A percentile compares a stretch with the other conserved stretches of the same genome.
These are phyloP conservation scores for Galaxias olidus DNA, from an alignment of 2,797 vertebrate species.

Conservation along the genomic window DNA sequence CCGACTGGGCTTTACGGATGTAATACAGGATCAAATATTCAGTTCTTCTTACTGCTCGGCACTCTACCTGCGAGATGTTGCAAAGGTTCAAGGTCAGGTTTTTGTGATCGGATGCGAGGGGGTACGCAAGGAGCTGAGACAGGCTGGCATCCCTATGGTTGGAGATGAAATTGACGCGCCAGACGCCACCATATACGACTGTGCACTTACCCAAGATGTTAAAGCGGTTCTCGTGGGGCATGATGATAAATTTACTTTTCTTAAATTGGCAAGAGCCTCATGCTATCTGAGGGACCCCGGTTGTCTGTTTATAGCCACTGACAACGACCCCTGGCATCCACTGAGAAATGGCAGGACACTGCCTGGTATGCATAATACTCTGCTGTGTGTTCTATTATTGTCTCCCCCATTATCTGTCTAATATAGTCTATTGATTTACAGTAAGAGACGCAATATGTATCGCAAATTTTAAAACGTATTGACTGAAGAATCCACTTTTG, in stretches of 20 bases:
- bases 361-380: constrained; percentile 73
- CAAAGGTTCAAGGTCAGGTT: constrained; percentile 71
- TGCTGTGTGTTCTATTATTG: background rate
- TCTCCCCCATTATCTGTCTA: background rate
- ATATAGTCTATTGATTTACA: too few relatives aligned
- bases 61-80: constrained; percentile 74
- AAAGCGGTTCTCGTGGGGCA: constrained; percentile 89
- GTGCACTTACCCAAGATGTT: constrained; percentile 72
- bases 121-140: constrained; percentile 79
- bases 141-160: constrained; percentile 76
- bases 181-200: constrained; percentile 70
- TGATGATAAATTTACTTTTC: constrained; percentile 86
- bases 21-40: constrained; percentile 84
- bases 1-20: constrained; percentile 82
- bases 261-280: constrained; percentile 85
- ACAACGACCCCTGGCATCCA: constrained; percentile 90
- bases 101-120: constrained; percentile 87
- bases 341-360: constrained; percentile 83
- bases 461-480: too few relatives aligned
- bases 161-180: constrained; percentile 67
- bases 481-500: too few relatives aligned
- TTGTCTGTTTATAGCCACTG: constrained; percentile 87
- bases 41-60: constrained; percentile 88
- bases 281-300: constrained; percentile 85
- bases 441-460: too few relatives aligned